Conservation (phyloP, 2,113 vertebrate species). For the Ia io region DNA sequence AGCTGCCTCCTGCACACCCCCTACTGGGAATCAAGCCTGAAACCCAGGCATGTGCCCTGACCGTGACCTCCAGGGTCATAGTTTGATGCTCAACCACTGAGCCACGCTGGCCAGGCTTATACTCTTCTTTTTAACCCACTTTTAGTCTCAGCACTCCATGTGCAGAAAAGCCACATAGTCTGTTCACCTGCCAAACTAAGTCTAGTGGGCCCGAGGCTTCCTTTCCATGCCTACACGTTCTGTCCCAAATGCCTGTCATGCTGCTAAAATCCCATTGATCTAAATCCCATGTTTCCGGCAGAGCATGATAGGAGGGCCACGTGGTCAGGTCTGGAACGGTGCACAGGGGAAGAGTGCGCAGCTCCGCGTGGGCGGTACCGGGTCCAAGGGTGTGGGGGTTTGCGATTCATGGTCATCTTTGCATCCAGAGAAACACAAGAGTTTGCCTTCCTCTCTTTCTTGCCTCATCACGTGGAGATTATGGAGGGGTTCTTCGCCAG, state of each 20-base stretch:
- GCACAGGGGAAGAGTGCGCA: rapidly evolving
- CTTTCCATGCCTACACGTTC: neutral
- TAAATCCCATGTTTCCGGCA: rapidly evolving
- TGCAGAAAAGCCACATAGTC: neutral
- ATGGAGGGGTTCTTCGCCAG: rapidly evolving
- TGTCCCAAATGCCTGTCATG: neutral
- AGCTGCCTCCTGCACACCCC: too few species aligned
- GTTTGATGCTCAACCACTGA: too few species aligned
- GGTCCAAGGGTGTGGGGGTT: neutral
- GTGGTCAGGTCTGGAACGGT: neutral
- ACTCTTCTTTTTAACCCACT: too few species aligned
- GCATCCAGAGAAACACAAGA: neutral
- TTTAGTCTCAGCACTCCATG: neutral
- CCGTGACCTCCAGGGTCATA: too few species aligned
- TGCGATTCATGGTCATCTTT: neutral
- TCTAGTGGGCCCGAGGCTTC: neutral
- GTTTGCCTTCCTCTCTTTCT: neutral
- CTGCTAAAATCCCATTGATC: neutral
- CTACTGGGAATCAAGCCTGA: too few species aligned
- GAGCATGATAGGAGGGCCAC: rapidly evolving
- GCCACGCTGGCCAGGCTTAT: neutral
- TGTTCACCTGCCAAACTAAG: neutral
- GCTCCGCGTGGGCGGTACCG: too few species aligned
- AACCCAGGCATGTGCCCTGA: too few species aligned
- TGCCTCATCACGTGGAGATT: neutral